Percentiles rank a stretch among this genome's conserved stretches.
Conservation (phyloP, 2,113 vertebrate species). For the Caranx melampygus region DNA sequence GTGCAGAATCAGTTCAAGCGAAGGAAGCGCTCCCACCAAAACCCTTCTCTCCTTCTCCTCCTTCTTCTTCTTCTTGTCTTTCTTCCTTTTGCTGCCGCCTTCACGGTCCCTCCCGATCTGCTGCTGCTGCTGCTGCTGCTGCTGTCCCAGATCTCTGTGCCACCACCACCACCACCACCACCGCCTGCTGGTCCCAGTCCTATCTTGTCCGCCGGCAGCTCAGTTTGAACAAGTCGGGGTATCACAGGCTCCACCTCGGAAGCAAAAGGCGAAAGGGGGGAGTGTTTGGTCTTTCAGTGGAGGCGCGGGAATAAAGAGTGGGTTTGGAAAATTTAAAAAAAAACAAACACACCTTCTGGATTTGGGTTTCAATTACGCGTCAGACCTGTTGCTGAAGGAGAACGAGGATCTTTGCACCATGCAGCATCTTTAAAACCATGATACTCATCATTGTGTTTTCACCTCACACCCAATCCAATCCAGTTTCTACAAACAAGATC, state of each 20-base stretch:
- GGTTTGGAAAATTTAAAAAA: background rate
- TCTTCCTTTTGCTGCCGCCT: background rate
- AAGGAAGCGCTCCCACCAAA: constrained; percentile 11
- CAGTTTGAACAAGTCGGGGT: constrained; percentile 65
- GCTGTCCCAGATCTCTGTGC: constrained; percentile 57
- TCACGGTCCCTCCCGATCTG: constrained; percentile 19
- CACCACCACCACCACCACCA: constrained; percentile 38
- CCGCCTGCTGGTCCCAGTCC: constrained; percentile 52
- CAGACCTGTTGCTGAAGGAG: constrained; percentile 70
- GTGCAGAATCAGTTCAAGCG: background rate
- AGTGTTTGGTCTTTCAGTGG: background rate
- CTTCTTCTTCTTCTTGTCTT: background rate
- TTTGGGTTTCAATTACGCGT: constrained; percentile 10
- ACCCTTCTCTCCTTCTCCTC: background rate
- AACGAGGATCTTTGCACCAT: background rate
- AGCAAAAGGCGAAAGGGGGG: constrained; percentile 51
- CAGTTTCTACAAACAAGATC: background rate
- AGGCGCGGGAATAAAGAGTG: constrained; percentile 27
- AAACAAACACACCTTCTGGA: background rate
- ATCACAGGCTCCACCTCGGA: constrained; percentile 81
- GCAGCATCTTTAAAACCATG: background rate
- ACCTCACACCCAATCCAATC: background rate
- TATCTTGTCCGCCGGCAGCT: constrained; percentile 44
- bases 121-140: background rate
- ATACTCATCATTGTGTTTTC: background rate